Evolutionary conservation across 2,888 invertebrate species (phyloP), one percentile per base, ranked within the genome.

Genomic region (Apodemia hepburni): DNA sequence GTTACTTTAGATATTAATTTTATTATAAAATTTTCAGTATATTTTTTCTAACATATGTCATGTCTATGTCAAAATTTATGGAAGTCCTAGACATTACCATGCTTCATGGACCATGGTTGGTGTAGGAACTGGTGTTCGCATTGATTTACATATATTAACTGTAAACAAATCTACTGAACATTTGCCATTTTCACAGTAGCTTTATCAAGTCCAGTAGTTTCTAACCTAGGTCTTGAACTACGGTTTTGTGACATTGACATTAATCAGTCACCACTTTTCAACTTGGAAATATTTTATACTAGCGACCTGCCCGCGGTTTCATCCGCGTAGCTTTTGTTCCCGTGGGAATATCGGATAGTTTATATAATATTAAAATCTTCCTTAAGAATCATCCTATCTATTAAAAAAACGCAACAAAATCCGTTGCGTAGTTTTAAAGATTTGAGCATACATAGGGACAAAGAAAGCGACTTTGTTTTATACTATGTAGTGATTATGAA

Each of bases 91-190:
- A 29, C 27, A 17, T 60, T 57, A 35, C 47, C 29, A 58, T 58
- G 42, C 29, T 47, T 59, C 38, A 62, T 29, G 59, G 47, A n/a
- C n/a, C n/a, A n/a, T n/a, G n/a, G n/a, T 62, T 59, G 51, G 61
- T 42, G 62, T 62, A 47, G 47, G 47, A 33, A 29, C 47, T 11
- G 11, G 47, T 45, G 60, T 63, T 62, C 62, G 66, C 67, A 70
- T 70, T 62, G 59, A 65, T 72, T 67, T 66, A 65, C 71, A 72
- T 72, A 66, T 64, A 68, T 70, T 69, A 70, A 71, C 68, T 66
- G 70, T 68, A 68, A 65, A 68, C 64, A 61, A 61, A 54, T 27
- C 51, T 54, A 54, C 29, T 54, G 6, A 54, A 29, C 54, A 54
- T 54, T 54, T 22, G 27, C 29, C 27, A 54, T 54, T 54, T 54